Evolutionary conservation across 2,888 invertebrate species (phyloP), one percentile per base, ranked within the genome.

Genomic region (Malachius bipustulatus): DNA sequence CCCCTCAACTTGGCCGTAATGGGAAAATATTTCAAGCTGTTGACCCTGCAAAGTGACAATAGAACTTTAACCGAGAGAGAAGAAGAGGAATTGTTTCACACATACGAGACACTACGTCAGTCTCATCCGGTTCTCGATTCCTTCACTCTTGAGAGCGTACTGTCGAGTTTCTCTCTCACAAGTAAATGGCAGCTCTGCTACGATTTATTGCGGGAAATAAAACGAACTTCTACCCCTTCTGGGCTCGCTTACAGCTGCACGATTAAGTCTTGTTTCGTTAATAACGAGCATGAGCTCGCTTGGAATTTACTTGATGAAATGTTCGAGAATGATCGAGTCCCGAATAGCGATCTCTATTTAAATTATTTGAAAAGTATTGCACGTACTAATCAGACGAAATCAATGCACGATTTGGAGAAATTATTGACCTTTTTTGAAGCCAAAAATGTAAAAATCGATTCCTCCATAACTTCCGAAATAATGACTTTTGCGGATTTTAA

Each of bases 131-230:
- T 73, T 1, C 54, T 82, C 32, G 81, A 82, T 58, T 58, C 59
- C 10, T 52, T 50, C 2, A 75, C 77, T 11, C 69, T 71, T 47
- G 76, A 77, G 49, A 60, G 62, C 50, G 57, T 78, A 4, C 64
- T 83, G 36, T 59, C 62, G 39, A 81, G 72, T 0, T 54, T 88
- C 2, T 75, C 77, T 43, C 50, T 69, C 12, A 78, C 80, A 4
- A 56, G 66, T 36, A 62, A 73, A 43, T 84, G 82, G 80, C 65
- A 66, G 45, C 69, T 75, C 38, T 68, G 72, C 26, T 34, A 73
- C 0, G 65, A 71, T 43, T 60, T 82, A 9, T 54, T 81, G 14
- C 67, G 76, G 32, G 71, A 74, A 52, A 67, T 75, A 32, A 65
- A 70, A 51, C 28, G 70, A 6, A 64, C 65, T 14, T 46, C 56